Conservation (phyloP, 1,140 invertebrate species). For the Cataglyphis hispanica region DNA sequence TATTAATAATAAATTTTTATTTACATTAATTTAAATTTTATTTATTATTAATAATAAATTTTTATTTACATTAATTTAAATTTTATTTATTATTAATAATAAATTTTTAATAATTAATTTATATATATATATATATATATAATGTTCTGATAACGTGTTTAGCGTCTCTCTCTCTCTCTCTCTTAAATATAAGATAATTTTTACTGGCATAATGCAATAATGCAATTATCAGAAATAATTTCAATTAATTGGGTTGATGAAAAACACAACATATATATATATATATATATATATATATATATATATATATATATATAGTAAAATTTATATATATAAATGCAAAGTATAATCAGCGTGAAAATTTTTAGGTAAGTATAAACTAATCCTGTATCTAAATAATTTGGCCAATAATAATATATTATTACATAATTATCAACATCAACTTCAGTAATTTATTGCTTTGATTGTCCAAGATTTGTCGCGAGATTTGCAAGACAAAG, state of each 20-base stretch:
- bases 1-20: too few relatives aligned
- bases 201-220: neutral
- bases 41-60: too few relatives aligned
- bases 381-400: too few relatives aligned
- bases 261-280: neutral
- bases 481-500: neutral
- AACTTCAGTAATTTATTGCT: neutral
- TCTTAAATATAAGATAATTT: too few relatives aligned
- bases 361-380: neutral
- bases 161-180: too few relatives aligned
- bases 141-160: too few relatives aligned
- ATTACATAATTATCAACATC: neutral
- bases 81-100: too few relatives aligned
- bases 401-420: neutral
- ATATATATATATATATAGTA: neutral
- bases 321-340: neutral
- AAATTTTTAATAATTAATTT: too few relatives aligned
- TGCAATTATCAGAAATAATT: neutral
- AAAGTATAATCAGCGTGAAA: neutral
- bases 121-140: too few relatives aligned
- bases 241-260: neutral
- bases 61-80: too few relatives aligned
- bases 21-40: too few relatives aligned
- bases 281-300: neutral
- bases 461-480: neutral